phyloP scores from a whole-genome alignment of 2,888 invertebrate genomes.

The Pandemis cinnamomeana region DNA sequence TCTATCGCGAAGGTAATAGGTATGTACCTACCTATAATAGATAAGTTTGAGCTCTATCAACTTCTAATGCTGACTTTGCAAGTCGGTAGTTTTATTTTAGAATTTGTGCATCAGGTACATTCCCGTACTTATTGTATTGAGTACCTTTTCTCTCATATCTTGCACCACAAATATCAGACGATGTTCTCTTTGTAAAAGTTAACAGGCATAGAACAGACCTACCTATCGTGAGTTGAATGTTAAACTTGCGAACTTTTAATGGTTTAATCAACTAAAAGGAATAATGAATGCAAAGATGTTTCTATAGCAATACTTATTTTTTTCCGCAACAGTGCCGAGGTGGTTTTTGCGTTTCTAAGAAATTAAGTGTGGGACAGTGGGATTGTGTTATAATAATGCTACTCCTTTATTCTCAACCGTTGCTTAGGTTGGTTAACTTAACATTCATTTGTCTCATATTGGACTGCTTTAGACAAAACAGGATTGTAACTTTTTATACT shows the following conservation, averaged over 20 bases:
- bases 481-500: too few relatives aligned
- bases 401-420: too few relatives aligned
- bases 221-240: constrained; percentile 4
- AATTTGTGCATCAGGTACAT: background rate
- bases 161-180: background rate
- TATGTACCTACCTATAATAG: background rate
- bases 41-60: background rate
- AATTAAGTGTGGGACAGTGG: too few relatives aligned
- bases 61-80: background rate
- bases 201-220: background rate
- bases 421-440: too few relatives aligned
- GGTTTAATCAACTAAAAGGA: constrained; percentile 44
- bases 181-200: background rate
- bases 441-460: too few relatives aligned
- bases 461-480: too few relatives aligned
- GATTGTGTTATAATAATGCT: too few relatives aligned
- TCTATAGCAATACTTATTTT: background rate
- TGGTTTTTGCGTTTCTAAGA: too few relatives aligned
- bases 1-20: background rate
- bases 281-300: background rate
- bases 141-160: background rate
- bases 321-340: too few relatives aligned
- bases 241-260: constrained; percentile 51
- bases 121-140: background rate
- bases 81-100: background rate